Evolutionary conservation across 2,113 vertebrate species (phyloP).

Genomic region (Uropsilus gracilis): DNA sequence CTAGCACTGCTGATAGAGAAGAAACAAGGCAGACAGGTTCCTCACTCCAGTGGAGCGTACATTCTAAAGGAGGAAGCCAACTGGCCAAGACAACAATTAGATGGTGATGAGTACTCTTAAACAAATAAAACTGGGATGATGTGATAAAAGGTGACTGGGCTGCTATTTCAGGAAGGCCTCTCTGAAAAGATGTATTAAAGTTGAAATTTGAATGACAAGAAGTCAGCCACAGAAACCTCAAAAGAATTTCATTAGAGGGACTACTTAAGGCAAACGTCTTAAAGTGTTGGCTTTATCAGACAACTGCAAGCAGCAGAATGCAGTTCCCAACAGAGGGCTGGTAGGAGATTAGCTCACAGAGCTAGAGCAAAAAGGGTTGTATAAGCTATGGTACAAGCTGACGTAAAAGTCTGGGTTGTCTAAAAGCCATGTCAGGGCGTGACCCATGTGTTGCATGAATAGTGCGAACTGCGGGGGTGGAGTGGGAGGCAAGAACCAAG

Average conservation of each 20-base stretch:
- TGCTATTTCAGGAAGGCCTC: not conserved
- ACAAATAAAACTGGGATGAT: not conserved
- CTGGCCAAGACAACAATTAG: not conserved
- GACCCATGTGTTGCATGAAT: not conserved
- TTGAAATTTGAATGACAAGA: not conserved
- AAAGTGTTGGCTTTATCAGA: not conserved
- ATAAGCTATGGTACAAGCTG: not conserved
- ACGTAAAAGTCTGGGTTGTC: not conserved
- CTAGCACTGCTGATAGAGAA: not conserved
- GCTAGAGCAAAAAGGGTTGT: not conserved
- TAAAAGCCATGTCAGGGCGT: not conserved
- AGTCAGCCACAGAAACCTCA: not conserved
- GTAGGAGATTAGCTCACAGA: not conserved
- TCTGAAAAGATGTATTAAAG: not conserved
- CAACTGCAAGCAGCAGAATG: not conserved
- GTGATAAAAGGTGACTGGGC: not conserved
- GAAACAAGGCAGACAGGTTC: not conserved
- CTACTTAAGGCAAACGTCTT: not conserved
- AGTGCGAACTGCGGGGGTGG: not conserved
- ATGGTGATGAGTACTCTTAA: not conserved
- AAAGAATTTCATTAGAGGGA: conserved; percentile 8
- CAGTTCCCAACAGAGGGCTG: not conserved
- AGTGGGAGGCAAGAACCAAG: not conserved
- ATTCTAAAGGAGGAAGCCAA: not conserved
- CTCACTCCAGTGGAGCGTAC: not conserved